Percentiles rank a stretch among this genome's conserved stretches.
Conservation (phyloP, 2,797 vertebrate species). For the Buphagus erythrorhynchus region DNA sequence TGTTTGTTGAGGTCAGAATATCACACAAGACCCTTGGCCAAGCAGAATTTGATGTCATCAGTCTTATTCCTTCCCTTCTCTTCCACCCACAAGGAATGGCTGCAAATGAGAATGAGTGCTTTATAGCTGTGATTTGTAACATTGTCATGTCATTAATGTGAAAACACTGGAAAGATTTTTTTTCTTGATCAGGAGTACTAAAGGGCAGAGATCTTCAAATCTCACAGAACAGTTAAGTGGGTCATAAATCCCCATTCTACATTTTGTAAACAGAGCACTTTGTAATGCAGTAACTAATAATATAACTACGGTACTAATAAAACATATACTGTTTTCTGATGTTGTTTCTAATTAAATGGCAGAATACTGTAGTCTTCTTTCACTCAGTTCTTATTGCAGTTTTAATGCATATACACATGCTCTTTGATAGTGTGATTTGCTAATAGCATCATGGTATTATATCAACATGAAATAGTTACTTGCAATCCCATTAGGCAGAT, state of each 20-base stretch:
- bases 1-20: background rate
- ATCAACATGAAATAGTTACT: background rate
- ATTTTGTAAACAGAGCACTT: background rate
- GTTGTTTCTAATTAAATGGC: background rate
- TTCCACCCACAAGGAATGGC: background rate
- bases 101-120: background rate
- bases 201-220: constrained; percentile 12
- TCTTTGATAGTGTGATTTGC: background rate
- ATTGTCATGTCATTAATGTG: background rate
- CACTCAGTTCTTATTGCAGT: background rate
- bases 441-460: background rate
- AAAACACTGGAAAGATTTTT: background rate
- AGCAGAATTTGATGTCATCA: background rate
- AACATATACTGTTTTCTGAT: background rate
- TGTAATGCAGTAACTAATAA: background rate
- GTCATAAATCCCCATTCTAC: background rate
- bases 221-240: background rate
- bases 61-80: background rate
- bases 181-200: constrained; percentile 5
- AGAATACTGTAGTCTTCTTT: background rate
- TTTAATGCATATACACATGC: background rate
- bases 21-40: background rate
- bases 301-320: background rate
- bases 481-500: background rate
- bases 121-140: background rate